These are phyloP conservation scores for Clarias magur DNA, from an alignment of 2,113 vertebrate genomes.

Conservation along the genomic window DNA sequence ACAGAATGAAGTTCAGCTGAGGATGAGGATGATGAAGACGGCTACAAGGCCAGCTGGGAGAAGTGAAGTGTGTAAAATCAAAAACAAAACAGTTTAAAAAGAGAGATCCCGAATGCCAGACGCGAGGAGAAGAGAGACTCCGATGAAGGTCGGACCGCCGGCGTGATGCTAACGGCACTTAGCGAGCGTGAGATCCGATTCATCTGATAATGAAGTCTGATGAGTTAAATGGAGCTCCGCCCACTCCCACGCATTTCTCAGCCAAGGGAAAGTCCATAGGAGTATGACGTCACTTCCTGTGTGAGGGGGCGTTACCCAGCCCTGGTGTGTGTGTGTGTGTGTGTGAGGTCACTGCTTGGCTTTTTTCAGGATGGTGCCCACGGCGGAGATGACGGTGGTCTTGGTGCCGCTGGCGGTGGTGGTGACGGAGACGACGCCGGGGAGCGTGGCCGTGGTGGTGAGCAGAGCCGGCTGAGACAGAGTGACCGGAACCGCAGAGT, in stretches of 20 bases:
- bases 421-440: slow-evolving; percentile 92
- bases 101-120: no score
- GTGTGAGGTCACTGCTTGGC: slow-evolving; percentile 87
- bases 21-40: neutral
- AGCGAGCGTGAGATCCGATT: neutral
- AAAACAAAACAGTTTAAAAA: neutral
- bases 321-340: neutral
- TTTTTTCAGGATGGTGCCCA: slow-evolving; percentile 97
- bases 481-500: slow-evolving; percentile 93
- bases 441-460: slow-evolving; percentile 89
- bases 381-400: slow-evolving; percentile 96
- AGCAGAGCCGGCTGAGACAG: slow-evolving; percentile 91
- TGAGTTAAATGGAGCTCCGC: no score
- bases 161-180: no score
- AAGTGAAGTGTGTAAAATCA: neutral
- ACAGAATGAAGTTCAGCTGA: neutral
- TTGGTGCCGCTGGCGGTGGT: slow-evolving; percentile 97
- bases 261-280: neutral
- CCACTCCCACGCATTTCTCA: neutral
- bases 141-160: neutral
- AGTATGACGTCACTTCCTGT: neutral
- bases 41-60: neutral
- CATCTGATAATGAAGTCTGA: neutral
- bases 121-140: neutral
- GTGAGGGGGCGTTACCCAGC: no score